These are phyloP conservation scores for Anguilla obscura DNA, from an alignment of 2,797 vertebrate species.

Conservation along the genomic window DNA sequence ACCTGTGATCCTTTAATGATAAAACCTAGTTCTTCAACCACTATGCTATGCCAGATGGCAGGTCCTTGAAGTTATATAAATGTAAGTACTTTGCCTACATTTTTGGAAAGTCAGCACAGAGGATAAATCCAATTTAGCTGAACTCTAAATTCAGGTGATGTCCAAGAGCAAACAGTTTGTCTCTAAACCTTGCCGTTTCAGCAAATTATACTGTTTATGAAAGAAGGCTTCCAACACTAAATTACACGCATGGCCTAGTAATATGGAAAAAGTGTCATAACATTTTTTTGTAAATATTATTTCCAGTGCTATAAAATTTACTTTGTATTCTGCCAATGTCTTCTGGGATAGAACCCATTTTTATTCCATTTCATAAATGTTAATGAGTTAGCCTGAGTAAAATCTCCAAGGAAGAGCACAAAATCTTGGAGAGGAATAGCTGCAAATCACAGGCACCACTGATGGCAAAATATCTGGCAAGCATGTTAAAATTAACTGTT, in stretches of 20 bases:
- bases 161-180: background rate
- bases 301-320: slow-evolving; percentile 21
- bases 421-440: background rate
- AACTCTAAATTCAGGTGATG: background rate
- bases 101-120: background rate
- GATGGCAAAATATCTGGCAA: background rate
- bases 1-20: background rate
- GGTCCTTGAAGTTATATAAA: background rate
- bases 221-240: background rate
- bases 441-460: background rate
- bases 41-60: background rate
- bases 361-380: slow-evolving; percentile 35
- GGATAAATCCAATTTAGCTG: background rate
- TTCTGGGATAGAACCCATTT: slow-evolving; percentile 27
- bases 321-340: slow-evolving; percentile 16
- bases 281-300: slow-evolving; percentile 21
- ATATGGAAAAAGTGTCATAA: slow-evolving; percentile 1
- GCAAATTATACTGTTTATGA: background rate
- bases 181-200: background rate
- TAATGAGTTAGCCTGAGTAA: slow-evolving; percentile 17
- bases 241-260: background rate
- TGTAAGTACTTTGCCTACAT: background rate
- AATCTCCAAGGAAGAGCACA: background rate
- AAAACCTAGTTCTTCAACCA: background rate
- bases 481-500: background rate